Evolutionary conservation across 2,888 invertebrate genomes (phyloP).

Genomic region (Iphiclides podalirius): DNA sequence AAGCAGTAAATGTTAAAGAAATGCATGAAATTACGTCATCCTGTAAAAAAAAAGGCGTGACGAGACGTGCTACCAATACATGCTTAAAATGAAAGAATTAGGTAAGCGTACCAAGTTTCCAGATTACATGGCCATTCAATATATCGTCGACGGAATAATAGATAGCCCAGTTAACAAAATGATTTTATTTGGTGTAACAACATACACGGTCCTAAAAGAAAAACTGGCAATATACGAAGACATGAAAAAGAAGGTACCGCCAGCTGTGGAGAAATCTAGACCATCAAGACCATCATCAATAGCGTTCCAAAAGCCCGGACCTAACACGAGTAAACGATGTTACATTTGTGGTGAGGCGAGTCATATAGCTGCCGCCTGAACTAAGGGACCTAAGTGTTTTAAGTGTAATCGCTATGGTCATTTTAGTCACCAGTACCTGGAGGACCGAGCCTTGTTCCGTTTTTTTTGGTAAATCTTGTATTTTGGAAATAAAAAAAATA

Average conservation of each 20-base stretch:
- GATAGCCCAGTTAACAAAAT: constrained; percentile 30
- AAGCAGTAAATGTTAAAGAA: neutral
- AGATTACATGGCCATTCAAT: constrained; percentile 32
- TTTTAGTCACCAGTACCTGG: no score
- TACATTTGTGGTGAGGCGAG: neutral
- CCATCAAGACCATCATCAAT: neutral
- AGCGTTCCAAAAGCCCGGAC: neutral
- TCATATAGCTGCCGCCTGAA: neutral
- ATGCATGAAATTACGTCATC: constrained; percentile 30
- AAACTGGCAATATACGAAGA: constrained; percentile 28
- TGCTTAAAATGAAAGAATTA: constrained; percentile 33
- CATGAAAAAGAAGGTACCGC: neutral
- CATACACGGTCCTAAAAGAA: constrained; percentile 28
- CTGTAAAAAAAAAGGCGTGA: constrained; percentile 25
- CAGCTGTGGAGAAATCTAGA: constrained; percentile 1
- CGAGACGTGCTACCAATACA: constrained; percentile 28
- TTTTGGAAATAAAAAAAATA: no score
- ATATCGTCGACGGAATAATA: constrained; percentile 31
- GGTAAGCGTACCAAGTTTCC: constrained; percentile 30
- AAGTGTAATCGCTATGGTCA: neutral
- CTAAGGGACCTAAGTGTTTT: no score
- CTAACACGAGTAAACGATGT: neutral
- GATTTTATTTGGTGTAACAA: constrained; percentile 27
- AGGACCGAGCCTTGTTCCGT: no score
- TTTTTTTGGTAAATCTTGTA: no score